These are phyloP conservation scores for Lepidonotus clava DNA, from an alignment of 2,888 invertebrate genomes.

Conservation along the genomic window DNA sequence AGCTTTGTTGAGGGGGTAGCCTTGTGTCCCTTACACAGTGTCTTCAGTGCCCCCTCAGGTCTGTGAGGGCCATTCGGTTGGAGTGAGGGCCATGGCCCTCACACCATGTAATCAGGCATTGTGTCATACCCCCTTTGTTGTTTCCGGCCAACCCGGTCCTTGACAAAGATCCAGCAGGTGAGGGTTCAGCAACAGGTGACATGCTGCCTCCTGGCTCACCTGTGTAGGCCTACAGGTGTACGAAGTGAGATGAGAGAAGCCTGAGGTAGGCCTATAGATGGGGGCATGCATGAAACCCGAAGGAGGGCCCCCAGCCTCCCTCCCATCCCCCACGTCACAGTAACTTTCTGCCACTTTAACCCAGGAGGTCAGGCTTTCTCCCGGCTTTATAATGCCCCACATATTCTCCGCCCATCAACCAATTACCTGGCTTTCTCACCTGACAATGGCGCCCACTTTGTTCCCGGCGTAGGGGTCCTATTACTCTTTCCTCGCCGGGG, in stretches of 20 bases:
- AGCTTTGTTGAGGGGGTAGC: no score
- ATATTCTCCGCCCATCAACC: conserved; percentile 25
- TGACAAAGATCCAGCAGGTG: conserved; percentile 5
- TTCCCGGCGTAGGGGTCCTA: not conserved
- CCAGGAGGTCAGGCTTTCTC: conserved; percentile 25
- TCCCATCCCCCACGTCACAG: not conserved
- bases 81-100: no score
- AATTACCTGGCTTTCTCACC: conserved; percentile 38
- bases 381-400: not conserved
- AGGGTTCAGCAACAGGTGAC: conserved; percentile 13
- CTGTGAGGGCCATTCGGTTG: no score
- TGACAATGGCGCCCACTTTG: conserved; percentile 19
- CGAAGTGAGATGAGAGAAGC: not conserved
- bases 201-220: conserved; percentile 2
- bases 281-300: no score
- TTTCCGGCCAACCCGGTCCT: not conserved
- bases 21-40: no score
- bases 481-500: not conserved
- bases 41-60: no score
- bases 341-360: not conserved
- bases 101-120: no score
- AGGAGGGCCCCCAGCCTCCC: not conserved
- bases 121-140: not conserved
- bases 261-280: not conserved
- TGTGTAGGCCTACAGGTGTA: not conserved